Percentiles rank a stretch among this genome's conserved stretches.
Conservation (phyloP, 2,888 invertebrate genomes). For the Chaitophorus viminalis region DNA sequence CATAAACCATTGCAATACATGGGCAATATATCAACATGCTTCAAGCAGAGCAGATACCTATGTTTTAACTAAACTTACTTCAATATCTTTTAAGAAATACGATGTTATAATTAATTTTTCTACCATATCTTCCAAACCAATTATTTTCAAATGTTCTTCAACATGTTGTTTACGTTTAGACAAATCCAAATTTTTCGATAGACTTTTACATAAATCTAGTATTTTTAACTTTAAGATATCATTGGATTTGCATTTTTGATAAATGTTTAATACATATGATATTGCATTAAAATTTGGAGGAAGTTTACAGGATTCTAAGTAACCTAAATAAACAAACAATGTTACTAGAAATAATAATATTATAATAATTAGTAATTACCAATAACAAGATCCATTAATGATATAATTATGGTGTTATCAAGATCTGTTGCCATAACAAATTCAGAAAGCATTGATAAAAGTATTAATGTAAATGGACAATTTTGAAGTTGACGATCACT, state of each 20-base stretch:
- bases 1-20: too few species aligned
- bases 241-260: constrained; percentile 35
- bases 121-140: not conserved
- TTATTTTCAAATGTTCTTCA: not conserved
- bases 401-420: not conserved
- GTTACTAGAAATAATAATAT: not conserved
- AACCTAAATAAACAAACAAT: constrained; percentile 14
- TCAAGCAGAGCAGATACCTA: too few species aligned
- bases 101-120: constrained; percentile 25
- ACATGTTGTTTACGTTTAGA: not conserved
- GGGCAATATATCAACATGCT: too few species aligned
- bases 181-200: constrained; percentile 7
- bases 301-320: constrained; percentile 4
- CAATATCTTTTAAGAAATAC: not conserved
- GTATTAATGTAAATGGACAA: not conserved
- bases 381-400: constrained; percentile 4
- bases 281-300: constrained; percentile 15
- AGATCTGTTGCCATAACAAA: constrained; percentile 32
- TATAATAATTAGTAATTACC: constrained; percentile 22
- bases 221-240: not conserved
- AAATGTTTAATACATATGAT: constrained; percentile 17
- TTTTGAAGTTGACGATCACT: not conserved
- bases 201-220: not conserved
- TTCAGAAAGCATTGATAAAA: constrained; percentile 27
- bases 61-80: constrained; percentile 15